phyloP scores from a whole-genome alignment of 2,888 invertebrate species.

The Steinernema hermaphroditum region DNA sequence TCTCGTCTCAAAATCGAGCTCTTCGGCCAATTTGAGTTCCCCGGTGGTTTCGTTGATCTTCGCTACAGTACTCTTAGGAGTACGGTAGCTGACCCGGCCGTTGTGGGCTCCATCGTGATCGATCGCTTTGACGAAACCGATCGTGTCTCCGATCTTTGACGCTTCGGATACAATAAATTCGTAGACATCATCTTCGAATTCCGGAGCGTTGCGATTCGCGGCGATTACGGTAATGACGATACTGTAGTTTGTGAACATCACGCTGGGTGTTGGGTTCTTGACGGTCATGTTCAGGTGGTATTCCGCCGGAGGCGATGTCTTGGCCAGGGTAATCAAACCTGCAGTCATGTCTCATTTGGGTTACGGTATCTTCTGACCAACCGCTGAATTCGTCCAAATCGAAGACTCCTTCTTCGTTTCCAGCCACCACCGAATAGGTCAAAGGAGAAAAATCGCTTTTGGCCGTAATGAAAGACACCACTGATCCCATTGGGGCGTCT shows the following conservation, averaged over 20 bases:
- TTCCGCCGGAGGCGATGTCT: not conserved
- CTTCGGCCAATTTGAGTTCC: not conserved
- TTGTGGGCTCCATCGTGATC: not conserved
- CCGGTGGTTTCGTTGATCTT: constrained; percentile 17
- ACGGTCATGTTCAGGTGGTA: constrained; percentile 4
- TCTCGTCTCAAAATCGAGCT: not conserved
- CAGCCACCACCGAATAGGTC: not conserved
- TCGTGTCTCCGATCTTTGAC: not conserved
- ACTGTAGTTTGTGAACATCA: constrained; percentile 5
- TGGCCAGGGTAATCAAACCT: constrained; percentile 17
- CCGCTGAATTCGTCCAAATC: constrained; percentile 1
- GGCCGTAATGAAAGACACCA: constrained; percentile 6
- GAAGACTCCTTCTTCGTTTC: constrained; percentile 23
- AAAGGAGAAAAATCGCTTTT: not conserved
- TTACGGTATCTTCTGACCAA: not conserved
- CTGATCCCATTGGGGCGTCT: not conserved
- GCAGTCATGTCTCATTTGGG: not conserved
- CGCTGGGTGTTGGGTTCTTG: not conserved
- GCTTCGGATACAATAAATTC: constrained; percentile 5
- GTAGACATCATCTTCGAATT: constrained; percentile 6
- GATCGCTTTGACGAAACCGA: not conserved
- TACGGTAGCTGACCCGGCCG: constrained; percentile 13
- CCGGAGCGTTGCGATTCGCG: constrained; percentile 7
- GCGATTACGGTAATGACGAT: constrained; percentile 1
- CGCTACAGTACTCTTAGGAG: not conserved